Base-by-base conservation (phyloP, 2,888 invertebrate genomes). In the Hirtodrosophila duncani region DNA sequence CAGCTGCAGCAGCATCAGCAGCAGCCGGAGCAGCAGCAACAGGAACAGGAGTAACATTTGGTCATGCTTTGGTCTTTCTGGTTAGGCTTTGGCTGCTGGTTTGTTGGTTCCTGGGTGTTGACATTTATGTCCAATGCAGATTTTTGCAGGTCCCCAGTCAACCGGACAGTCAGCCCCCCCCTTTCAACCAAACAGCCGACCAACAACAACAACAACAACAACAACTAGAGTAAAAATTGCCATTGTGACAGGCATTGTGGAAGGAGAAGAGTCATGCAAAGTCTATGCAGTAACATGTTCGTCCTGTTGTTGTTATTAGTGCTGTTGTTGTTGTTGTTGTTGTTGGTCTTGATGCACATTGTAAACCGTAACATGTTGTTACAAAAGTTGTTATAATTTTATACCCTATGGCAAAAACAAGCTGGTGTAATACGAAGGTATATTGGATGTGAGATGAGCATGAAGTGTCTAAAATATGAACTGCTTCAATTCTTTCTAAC, bases 41-140 rank as follows among this genome's bases (percentile, higher is more conserved):
- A n/a, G n/a, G n/a, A n/a, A n/a, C n/a, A n/a, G n/a, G n/a, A n/a
- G n/a, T n/a, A n/a, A n/a, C n/a, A n/a, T n/a, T n/a, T n/a, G n/a
- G n/a, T n/a, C 55, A 29, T 33, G 44, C 53, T 52, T 37, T 26
- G 23, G 18, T 16, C 24, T 9, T 21, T n/a, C 18, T 18, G 43
- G n/a, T n/a, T n/a, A n/a, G n/a, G 7, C 8, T 14, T 11, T 1
- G n/a, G 36, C 14, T 24, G 4, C 30, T 23, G 27, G 34, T 26
- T 16, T 24, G 27, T 31, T n/a, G 23, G 7, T 57, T 26, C 42
- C 42, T 60, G 79, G 67, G 81, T 75, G 75, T 81, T 78, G 75
- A 81, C 75, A 78, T 75, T 81, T 75, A 75, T 79, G 81, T 75
- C 81, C 75, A 70, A 78, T 81, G 75, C 75, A 75, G 75, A 75